phyloP scores from a whole-genome alignment of 1,140 invertebrate species.

The Hyles vespertilio region DNA sequence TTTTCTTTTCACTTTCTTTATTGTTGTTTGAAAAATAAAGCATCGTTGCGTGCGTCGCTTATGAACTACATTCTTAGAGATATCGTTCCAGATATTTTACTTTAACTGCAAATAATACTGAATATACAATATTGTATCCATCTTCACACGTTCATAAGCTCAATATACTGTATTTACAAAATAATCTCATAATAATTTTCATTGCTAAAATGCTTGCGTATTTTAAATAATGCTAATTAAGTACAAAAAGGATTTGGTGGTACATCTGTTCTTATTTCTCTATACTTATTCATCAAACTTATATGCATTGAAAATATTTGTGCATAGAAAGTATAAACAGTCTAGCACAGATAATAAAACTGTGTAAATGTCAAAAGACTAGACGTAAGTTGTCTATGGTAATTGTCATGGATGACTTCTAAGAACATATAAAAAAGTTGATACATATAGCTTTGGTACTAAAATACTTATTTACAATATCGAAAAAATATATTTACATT shows the following conservation, averaged over 20 bases:
- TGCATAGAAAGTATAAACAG: too few species aligned
- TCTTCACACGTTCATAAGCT: neutral
- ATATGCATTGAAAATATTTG: too few species aligned
- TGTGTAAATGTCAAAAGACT: neutral
- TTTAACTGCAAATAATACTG: neutral
- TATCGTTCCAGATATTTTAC: neutral
- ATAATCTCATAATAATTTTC: slow-evolving; percentile 22
- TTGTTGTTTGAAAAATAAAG: too few species aligned
- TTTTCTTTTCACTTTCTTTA: too few species aligned
- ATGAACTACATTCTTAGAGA: slow-evolving; percentile 1
- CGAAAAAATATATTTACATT: slow-evolving; percentile 25
- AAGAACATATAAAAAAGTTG: slow-evolving; percentile 11
- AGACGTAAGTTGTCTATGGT: neutral
- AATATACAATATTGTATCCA: neutral
- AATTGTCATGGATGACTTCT: slow-evolving; percentile 17
- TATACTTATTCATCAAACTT: too few species aligned
- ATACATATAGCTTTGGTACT: slow-evolving; percentile 38
- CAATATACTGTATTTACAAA: slow-evolving; percentile 17
- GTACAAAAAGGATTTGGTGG: slow-evolving; percentile 49
- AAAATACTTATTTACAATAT: slow-evolving; percentile 22
- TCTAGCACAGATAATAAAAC: slow-evolving; percentile 10
- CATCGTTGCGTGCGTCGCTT: too few species aligned
- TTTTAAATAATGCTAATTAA: slow-evolving; percentile 26
- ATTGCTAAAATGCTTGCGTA: slow-evolving; percentile 9
- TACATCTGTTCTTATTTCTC: slow-evolving; percentile 14